These are phyloP conservation scores for Triops cancriformis DNA, from an alignment of 1,140 invertebrate genomes.

Conservation along the genomic window DNA sequence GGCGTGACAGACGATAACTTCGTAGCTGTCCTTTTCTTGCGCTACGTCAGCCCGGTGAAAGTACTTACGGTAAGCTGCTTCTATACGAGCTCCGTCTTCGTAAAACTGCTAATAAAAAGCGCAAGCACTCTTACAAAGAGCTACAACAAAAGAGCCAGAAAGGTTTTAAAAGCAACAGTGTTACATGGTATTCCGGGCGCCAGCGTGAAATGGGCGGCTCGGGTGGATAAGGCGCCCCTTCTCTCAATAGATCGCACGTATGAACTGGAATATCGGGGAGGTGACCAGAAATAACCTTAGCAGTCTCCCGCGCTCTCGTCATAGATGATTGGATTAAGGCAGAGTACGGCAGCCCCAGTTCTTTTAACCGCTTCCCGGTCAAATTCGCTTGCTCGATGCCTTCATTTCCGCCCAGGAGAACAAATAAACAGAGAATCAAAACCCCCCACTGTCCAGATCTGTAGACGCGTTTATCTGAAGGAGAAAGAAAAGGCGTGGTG, in stretches of 20 bases:
- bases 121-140: neutral
- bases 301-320: slow-evolving; percentile 85
- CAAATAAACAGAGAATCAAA: slow-evolving; percentile 19
- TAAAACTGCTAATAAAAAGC: slow-evolving; percentile 66
- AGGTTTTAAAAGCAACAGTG: slow-evolving; percentile 29
- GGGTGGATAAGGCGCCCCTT: slow-evolving; percentile 81
- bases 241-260: slow-evolving; percentile 69
- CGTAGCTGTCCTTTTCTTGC: slow-evolving; percentile 78
- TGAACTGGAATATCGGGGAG: slow-evolving; percentile 47
- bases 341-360: slow-evolving; percentile 67
- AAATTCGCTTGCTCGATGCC: slow-evolving; percentile 71
- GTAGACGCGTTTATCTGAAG: slow-evolving; percentile 7
- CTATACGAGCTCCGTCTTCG: slow-evolving; percentile 90
- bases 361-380: slow-evolving; percentile 66
- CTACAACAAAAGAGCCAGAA: neutral
- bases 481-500: slow-evolving; percentile 11
- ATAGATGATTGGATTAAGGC: slow-evolving; percentile 79
- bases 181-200: slow-evolving; percentile 71
- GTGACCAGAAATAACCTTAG: slow-evolving; percentile 64
- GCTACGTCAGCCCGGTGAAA: slow-evolving; percentile 76
- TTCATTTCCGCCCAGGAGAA: slow-evolving; percentile 36
- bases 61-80: slow-evolving; percentile 89
- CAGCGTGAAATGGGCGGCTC: slow-evolving; percentile 81
- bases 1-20: slow-evolving; percentile 91
- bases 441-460: neutral